Conservation (phyloP, 92 coral and sea anemone genomes). For the Zoanthus solanderi region DNA sequence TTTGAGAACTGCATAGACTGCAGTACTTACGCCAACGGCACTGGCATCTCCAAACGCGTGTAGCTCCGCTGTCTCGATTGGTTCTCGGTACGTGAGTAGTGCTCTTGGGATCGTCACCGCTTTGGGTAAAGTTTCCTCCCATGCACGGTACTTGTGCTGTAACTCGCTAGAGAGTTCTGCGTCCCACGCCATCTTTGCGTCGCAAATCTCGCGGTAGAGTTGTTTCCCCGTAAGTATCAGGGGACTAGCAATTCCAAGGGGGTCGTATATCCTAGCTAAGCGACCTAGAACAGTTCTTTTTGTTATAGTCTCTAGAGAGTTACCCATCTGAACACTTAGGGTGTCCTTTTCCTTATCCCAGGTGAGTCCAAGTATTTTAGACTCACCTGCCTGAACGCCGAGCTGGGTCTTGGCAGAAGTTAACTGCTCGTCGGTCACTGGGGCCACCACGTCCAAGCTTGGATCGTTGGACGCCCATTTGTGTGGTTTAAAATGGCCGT, state of each 20-base stretch:
- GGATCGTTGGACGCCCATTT: too few relatives aligned
- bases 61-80: too few relatives aligned
- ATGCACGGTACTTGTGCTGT: neutral
- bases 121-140: neutral
- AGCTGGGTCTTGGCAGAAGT: neutral
- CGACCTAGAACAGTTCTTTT: slow-evolving; percentile 11
- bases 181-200: slow-evolving; percentile 2
- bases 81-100: neutral
- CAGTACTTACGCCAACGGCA: too few relatives aligned
- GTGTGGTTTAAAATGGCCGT: too few relatives aligned
- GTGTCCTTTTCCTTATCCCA: slow-evolving; percentile 25
- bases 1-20: too few relatives aligned
- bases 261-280: slow-evolving; percentile 11
- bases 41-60: too few relatives aligned
- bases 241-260: slow-evolving; percentile 1
- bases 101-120: neutral
- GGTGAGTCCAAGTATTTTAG: slow-evolving; percentile 17
- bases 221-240: slow-evolving; percentile 5
- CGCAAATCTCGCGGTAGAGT: neutral
- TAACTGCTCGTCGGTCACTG: too few relatives aligned
- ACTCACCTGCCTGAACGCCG: slow-evolving; percentile 3
- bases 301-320: neutral
- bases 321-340: slow-evolving; percentile 3
- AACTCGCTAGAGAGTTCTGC: neutral
- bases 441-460: too few relatives aligned